Percentiles rank a stretch among this genome's conserved stretches.
Conservation (phyloP, 2,113 vertebrate species). For the Varanus komodoensis region DNA sequence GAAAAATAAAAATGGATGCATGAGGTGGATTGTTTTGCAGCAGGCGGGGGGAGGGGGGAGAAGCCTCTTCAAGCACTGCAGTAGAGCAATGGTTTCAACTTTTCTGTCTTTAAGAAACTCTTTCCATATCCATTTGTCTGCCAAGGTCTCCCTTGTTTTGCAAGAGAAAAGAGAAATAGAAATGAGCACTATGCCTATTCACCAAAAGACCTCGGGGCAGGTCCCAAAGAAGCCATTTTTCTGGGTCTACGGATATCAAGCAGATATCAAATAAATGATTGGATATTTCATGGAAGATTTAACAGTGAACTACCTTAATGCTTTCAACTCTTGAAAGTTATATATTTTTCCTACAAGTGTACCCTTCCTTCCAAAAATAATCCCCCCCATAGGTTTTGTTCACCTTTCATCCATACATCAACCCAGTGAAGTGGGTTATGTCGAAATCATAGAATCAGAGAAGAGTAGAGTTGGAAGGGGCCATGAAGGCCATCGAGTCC, state of each 20-base stretch:
- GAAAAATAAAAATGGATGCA: not conserved
- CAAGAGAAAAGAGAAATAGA: not conserved
- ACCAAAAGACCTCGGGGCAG: not conserved
- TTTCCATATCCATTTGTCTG: not conserved
- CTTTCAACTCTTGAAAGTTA: too few relatives aligned
- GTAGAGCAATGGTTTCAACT: not conserved
- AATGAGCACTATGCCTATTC: not conserved
- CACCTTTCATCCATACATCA: too few relatives aligned
- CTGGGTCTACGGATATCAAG: too few relatives aligned
- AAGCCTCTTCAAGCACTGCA: not conserved
- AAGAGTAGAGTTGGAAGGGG: too few relatives aligned
- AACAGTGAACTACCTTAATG: too few relatives aligned
- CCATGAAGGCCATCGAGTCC: too few relatives aligned
- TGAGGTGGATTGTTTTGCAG: not conserved
- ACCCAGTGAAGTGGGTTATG: too few relatives aligned
- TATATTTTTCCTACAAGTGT: too few relatives aligned
- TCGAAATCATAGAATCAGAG: too few relatives aligned
- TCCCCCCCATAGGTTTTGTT: too few relatives aligned
- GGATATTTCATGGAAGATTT: not conserved
- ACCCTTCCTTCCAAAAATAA: too few relatives aligned
- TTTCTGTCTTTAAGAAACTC: not conserved
- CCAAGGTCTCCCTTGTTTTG: not conserved
- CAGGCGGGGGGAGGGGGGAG: rapidly evolving
- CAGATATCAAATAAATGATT: too few relatives aligned
- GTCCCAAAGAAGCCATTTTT: not conserved